Evolutionary conservation across 2,113 vertebrate species (phyloP).

Genomic region (Piprites chloris): DNA sequence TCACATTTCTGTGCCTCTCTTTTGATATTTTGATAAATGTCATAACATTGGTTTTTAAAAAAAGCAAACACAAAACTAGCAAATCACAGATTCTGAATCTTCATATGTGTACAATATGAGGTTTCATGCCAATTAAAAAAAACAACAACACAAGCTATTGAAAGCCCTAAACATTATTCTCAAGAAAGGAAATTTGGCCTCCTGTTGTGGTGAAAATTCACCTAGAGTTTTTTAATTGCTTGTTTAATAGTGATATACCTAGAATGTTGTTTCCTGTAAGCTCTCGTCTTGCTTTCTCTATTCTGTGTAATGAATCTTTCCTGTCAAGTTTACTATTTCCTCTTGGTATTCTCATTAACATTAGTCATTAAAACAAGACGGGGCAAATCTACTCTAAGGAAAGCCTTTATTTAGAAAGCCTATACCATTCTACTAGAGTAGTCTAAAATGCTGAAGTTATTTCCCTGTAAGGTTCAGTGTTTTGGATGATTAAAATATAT

Average conservation of each 20-base stretch:
- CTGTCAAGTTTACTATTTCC: background rate
- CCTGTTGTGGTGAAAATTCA: background rate
- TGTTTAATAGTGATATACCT: background rate
- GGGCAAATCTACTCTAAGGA: background rate
- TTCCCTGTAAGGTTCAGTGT: background rate
- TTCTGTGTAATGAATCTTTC: background rate
- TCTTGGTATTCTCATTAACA: constrained; percentile 4
- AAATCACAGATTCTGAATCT: background rate
- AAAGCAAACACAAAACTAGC: background rate
- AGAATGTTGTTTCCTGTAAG: background rate
- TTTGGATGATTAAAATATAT: background rate
- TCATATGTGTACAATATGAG: background rate
- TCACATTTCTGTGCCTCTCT: background rate
- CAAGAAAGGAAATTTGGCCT: background rate
- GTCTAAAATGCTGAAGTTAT: background rate
- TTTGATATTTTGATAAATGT: background rate
- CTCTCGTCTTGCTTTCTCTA: background rate
- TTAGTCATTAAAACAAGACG: background rate
- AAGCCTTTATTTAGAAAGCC: background rate
- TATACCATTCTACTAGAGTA: background rate
- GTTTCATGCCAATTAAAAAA: background rate
- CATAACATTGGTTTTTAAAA: background rate
- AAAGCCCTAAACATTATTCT: background rate
- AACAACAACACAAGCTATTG: background rate
- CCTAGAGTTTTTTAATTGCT: background rate